phyloP scores from a whole-genome alignment of 1,140 invertebrate species.

The roundworm (Caenorhabditis elegans) region WBcel235 BX284602.5:6693001-6693500 shows the following conservation, averaged over 20 bases:
- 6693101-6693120: no score
- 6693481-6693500: no score
- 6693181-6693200: neutral
- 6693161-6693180: neutral
- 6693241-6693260: neutral
- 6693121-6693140: neutral
- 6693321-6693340: constrained; percentile 3
- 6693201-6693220: neutral
- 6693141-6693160: neutral
- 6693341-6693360: neutral
- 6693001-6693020: neutral
- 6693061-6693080: neutral
- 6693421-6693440: no score
- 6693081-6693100: neutral
- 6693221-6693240: neutral
- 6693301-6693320: constrained; percentile 4
- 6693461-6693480: no score
- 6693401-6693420: no score
- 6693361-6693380: no score
- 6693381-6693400: no score
- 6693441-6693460: no score
- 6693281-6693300: neutral
- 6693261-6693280: neutral
- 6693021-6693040: neutral
- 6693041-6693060: neutral